Conservation (phyloP, 1,140 invertebrate genomes). For the Sinonovacula constricta region DNA sequence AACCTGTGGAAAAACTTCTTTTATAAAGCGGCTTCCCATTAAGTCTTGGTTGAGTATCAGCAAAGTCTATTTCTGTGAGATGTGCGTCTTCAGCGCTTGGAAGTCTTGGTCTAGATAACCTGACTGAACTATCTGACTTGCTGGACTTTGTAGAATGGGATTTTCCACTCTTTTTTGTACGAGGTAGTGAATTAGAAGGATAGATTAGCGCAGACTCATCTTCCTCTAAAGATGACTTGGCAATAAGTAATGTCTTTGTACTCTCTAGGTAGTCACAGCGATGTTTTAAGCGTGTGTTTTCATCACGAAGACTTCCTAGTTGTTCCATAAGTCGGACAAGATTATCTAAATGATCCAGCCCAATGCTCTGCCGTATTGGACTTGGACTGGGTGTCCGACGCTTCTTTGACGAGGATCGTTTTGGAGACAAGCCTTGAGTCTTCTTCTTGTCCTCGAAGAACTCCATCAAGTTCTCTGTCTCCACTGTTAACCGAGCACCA, state of each 20-base stretch:
- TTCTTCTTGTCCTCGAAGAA: conserved; percentile 72
- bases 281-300: conserved; percentile 85
- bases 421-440: conserved; percentile 50
- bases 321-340: conserved; percentile 87
- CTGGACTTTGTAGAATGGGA: conserved; percentile 36
- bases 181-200: conserved; percentile 64
- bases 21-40: conserved; percentile 60
- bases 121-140: conserved; percentile 21
- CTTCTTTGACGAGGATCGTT: conserved; percentile 51
- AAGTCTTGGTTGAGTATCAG: conserved; percentile 64
- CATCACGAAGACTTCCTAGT: conserved; percentile 84
- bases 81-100: conserved; percentile 69
- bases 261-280: conserved; percentile 86
- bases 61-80: conserved; percentile 61
- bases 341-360: conserved; percentile 87
- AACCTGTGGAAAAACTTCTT: conserved; percentile 74
- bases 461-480: conserved; percentile 67
- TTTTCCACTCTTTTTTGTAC: conserved; percentile 57
- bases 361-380: conserved; percentile 72
- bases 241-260: conserved; percentile 83
- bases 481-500: conserved; percentile 48
- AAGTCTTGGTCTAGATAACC: conserved; percentile 58
- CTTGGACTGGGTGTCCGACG: conserved; percentile 69
- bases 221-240: conserved; percentile 63
- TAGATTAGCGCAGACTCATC: conserved; percentile 54